phyloP scores from a whole-genome alignment of 1,140 invertebrate species.

The Hypothenemus hampei region DNA sequence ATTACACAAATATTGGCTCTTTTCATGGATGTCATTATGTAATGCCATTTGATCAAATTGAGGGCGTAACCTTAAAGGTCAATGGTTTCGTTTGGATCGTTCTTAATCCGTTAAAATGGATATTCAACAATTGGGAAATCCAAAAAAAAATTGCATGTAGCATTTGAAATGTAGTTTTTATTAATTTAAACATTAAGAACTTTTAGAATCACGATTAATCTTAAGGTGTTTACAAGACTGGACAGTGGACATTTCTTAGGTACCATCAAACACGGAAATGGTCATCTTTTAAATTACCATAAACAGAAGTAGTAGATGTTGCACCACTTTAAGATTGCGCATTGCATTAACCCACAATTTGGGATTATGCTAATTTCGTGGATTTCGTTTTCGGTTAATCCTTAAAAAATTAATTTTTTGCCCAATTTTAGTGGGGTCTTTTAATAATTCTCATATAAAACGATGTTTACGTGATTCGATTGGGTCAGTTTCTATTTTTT shows the following conservation, averaged over 20 bases:
- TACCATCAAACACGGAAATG: conserved; percentile 1
- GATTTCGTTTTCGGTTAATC: conserved; percentile 13
- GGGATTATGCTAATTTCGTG: conserved; percentile 11
- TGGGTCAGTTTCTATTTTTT: background rate
- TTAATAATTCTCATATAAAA: conserved; percentile 5
- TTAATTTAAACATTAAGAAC: background rate
- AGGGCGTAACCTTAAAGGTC: conserved; percentile 3
- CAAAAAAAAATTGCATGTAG: background rate
- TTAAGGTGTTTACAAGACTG: background rate
- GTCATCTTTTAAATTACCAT: conserved; percentile 11
- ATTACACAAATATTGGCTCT: too few relatives aligned
- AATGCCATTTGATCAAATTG: background rate
- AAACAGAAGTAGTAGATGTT: background rate
- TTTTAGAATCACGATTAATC: background rate
- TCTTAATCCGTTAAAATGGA: background rate
- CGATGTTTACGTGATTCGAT: background rate
- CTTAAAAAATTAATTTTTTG: conserved; percentile 10
- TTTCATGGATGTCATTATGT: too few relatives aligned
- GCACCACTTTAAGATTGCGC: conserved; percentile 3
- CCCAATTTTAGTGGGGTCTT: conserved; percentile 10
- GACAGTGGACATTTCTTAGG: background rate
- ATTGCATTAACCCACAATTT: conserved; percentile 17
- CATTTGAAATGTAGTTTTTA: background rate
- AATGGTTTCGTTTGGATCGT: background rate
- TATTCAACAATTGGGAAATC: background rate